phyloP scores from a whole-genome alignment of 2,797 vertebrate genomes.

The Epinephelus awoara region DNA sequence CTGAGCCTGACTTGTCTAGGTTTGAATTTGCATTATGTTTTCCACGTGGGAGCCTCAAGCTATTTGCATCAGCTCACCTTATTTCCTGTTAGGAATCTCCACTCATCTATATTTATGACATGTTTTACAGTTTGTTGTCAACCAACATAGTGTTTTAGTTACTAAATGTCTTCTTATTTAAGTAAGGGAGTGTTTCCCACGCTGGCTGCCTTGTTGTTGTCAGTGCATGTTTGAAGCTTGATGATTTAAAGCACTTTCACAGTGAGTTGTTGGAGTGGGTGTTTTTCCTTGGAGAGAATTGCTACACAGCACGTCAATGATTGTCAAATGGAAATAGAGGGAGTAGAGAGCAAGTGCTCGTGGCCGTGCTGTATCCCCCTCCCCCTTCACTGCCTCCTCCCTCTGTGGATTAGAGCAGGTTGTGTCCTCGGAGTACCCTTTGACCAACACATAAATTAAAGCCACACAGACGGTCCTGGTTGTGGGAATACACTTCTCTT shows the following conservation, averaged over 20 bases:
- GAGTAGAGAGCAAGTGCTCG: slow-evolving; percentile 11
- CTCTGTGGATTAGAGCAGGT: slow-evolving; percentile 30
- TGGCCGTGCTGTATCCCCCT: background rate
- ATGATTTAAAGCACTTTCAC: background rate
- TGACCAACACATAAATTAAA: slow-evolving; percentile 23
- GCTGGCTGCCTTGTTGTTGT: background rate
- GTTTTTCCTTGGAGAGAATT: background rate
- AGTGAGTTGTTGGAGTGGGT: background rate
- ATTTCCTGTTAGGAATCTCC: background rate
- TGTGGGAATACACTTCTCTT: background rate
- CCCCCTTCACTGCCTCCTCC: slow-evolving; percentile 39
- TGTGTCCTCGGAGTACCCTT: slow-evolving; percentile 5
- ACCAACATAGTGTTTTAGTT: background rate
- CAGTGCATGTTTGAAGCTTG: background rate
- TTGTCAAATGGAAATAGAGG: slow-evolving; percentile 39
- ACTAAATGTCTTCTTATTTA: background rate
- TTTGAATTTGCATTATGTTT: slow-evolving; percentile 30
- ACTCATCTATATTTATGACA: background rate
- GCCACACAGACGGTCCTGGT: background rate
- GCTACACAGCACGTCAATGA: slow-evolving; percentile 44
- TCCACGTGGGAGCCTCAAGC: background rate
- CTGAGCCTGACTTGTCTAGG: background rate
- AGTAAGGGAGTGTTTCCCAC: background rate
- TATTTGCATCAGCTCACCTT: slow-evolving; percentile 1
- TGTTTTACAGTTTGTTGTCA: background rate